Conservation (phyloP, 2,797 vertebrate species). For the Pyrrhura leucotis region DNA sequence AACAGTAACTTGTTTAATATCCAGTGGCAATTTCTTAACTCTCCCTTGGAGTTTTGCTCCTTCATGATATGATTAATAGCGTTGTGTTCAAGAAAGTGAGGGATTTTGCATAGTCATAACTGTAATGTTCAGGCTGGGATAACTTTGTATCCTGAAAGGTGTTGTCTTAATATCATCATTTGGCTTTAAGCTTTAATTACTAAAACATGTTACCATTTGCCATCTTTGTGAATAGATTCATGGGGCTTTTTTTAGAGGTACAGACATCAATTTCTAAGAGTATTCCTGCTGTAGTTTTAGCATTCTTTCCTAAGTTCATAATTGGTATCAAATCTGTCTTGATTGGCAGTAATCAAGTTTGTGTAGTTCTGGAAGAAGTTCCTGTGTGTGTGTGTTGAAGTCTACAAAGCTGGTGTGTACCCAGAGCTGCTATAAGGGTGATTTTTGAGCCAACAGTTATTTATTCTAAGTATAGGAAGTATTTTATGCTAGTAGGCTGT, state of each 20-base stretch:
- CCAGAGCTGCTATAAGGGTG: neutral
- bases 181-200: neutral
- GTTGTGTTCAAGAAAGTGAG: neutral
- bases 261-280: neutral
- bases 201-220: neutral
- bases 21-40: neutral
- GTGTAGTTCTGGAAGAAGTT: neutral
- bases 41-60: neutral
- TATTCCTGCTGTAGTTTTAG: neutral
- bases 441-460: neutral
- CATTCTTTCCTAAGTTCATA: neutral
- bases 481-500: neutral
- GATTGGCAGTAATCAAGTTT: neutral
- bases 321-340: neutral
- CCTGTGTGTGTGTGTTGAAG: neutral
- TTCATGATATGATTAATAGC: rapidly evolving
- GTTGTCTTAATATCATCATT: neutral
- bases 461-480: neutral
- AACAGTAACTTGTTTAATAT: too few species aligned
- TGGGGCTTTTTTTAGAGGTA: neutral
- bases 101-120: neutral
- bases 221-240: neutral
- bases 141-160: neutral
- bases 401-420: neutral
- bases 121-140: neutral